These are phyloP conservation scores for Parelbella ahira DNA, from an alignment of 2,888 invertebrate genomes.

Conservation along the genomic window DNA sequence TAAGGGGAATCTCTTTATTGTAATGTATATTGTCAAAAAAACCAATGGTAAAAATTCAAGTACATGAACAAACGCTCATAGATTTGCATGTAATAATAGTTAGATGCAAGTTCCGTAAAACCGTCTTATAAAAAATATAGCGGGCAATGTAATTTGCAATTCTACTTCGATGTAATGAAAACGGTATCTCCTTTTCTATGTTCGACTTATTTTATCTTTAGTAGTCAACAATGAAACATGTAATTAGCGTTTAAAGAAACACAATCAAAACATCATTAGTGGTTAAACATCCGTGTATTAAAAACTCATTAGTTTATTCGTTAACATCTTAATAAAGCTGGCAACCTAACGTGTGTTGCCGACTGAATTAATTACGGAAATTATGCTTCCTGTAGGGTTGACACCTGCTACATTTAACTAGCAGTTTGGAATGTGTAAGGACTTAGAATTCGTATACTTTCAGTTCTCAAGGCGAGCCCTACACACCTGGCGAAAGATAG, in stretches of 20 bases:
- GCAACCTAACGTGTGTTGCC: conserved; percentile 24
- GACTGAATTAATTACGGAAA: conserved; percentile 15
- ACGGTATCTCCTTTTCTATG: background rate
- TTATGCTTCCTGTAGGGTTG: conserved; percentile 3
- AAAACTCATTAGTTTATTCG: conserved; percentile 33
- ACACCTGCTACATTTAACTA: too few species aligned
- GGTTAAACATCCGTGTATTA: conserved; percentile 32
- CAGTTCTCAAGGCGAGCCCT: too few species aligned
- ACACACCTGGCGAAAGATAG: too few species aligned
- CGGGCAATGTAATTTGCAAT: conserved; percentile 2
- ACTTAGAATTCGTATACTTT: too few species aligned
- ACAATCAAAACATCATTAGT: conserved; percentile 31
- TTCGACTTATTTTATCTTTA: background rate
- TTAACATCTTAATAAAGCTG: conserved; percentile 34
- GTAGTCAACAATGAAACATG: background rate
- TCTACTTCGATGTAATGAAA: background rate
- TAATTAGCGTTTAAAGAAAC: conserved; percentile 11
- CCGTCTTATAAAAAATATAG: too few species aligned
- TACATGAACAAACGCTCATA: too few species aligned
- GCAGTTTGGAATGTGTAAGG: too few species aligned
- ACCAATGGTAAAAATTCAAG: too few species aligned
- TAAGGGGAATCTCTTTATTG: too few species aligned
- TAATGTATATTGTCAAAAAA: too few species aligned
- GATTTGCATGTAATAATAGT: too few species aligned
- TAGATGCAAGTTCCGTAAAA: too few species aligned